These are phyloP conservation scores for Ceratothoa steindachneri DNA, from an alignment of 2,888 invertebrate genomes.

Conservation along the genomic window DNA sequence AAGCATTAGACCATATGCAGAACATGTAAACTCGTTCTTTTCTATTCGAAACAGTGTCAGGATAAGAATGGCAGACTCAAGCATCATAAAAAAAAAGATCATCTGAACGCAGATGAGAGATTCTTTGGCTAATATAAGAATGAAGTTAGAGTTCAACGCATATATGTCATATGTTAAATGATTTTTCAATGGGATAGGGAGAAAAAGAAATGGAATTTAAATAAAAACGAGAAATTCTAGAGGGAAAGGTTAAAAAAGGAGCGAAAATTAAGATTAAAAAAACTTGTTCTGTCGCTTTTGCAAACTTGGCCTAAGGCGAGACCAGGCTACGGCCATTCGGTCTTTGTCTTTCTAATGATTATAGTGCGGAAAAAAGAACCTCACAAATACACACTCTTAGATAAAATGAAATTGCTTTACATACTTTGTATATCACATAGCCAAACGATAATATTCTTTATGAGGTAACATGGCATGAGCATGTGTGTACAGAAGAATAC, in stretches of 20 bases:
- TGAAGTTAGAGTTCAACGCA: too few relatives aligned
- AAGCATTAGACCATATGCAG: background rate
- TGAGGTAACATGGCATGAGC: background rate
- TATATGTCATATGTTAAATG: too few relatives aligned
- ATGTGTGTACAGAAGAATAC: background rate
- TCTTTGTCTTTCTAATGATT: background rate
- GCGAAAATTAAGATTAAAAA: background rate
- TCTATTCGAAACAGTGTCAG: too few relatives aligned
- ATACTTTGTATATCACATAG: background rate
- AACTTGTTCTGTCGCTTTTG: background rate
- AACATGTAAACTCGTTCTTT: background rate
- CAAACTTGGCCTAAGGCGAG: background rate
- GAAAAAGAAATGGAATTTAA: background rate
- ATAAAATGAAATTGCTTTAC: too few relatives aligned
- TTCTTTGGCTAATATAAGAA: too few relatives aligned
- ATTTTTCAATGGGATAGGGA: background rate
- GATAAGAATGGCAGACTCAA: too few relatives aligned
- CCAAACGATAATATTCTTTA: background rate
- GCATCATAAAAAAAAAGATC: too few relatives aligned
- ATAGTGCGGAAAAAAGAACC: background rate
- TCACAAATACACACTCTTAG: background rate
- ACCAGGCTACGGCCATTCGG: background rate
- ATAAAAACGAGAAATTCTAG: background rate
- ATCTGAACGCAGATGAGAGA: too few relatives aligned
- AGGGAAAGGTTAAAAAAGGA: background rate